Percentiles rank a stretch among this genome's conserved stretches.
These are phyloP conservation scores for Lerema accius DNA, from an alignment of 1,140 invertebrate genomes.

Conservation along the genomic window DNA sequence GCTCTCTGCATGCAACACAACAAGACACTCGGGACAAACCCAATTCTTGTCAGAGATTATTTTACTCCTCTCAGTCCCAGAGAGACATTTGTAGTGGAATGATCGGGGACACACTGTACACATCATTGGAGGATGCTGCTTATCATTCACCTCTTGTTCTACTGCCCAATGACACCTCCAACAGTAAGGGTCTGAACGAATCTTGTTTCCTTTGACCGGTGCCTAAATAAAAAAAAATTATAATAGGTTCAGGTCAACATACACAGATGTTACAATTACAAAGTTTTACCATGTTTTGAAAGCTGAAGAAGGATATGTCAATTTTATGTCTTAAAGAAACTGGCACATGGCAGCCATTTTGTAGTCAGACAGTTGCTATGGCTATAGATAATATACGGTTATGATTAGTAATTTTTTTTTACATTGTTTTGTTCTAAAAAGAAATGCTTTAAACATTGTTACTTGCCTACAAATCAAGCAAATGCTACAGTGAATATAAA, in stretches of 20 bases:
- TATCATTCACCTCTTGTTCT: constrained; percentile 71
- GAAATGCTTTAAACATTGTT: not conserved
- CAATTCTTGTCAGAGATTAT: constrained; percentile 85
- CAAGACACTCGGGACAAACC: constrained; percentile 94
- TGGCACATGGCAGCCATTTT: constrained; percentile 36
- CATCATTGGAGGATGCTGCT: constrained; percentile 74
- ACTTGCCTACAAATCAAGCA: no score
- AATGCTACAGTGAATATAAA: no score
- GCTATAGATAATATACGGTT: not conserved
- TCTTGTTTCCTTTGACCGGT: constrained; percentile 48
- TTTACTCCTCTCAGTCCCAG: constrained; percentile 71
- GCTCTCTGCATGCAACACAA: constrained; percentile 91
- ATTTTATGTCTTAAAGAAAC: not conserved
- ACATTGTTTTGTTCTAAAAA: constrained; percentile 40
- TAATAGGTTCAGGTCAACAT: no score
- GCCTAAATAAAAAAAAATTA: constrained; percentile 35
- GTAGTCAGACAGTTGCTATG: not conserved
- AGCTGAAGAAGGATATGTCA: no score
- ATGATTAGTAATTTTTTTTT: constrained; percentile 20
- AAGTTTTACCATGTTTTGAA: no score
- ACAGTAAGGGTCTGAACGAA: constrained; percentile 90
- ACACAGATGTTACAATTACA: no score
- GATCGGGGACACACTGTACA: constrained; percentile 94
- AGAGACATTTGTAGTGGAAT: constrained; percentile 91
- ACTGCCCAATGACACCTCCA: constrained; percentile 93